These are phyloP conservation scores for Cactoblastis cactorum DNA, from an alignment of 2,888 invertebrate genomes.

Conservation along the genomic window DNA sequence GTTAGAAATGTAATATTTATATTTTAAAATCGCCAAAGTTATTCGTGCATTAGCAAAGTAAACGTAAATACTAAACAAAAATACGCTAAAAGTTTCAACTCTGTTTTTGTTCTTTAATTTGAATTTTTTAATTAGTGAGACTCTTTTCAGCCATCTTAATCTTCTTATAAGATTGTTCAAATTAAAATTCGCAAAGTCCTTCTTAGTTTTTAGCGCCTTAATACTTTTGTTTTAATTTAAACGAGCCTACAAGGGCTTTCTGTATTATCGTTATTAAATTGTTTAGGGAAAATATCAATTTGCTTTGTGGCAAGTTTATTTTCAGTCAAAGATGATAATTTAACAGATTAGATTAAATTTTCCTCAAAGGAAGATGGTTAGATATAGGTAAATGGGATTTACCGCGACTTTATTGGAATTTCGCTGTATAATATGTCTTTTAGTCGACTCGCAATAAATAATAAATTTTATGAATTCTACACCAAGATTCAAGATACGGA, in stretches of 20 bases:
- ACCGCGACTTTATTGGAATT: no score
- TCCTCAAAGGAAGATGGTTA: not conserved
- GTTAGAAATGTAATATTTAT: not conserved
- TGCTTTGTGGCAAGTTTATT: not conserved
- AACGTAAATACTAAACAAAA: conserved; percentile 16
- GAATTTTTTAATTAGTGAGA: conserved; percentile 67
- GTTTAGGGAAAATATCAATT: conserved; percentile 12
- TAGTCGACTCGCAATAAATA: no score
- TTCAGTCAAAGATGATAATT: conserved; percentile 1
- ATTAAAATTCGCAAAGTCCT: conserved; percentile 61
- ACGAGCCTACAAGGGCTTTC: conserved; percentile 9
- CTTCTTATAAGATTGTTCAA: conserved; percentile 65
- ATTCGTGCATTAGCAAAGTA: not conserved
- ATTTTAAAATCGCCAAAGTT: not conserved
- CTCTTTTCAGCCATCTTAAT: conserved; percentile 51
- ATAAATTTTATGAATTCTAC: no score
- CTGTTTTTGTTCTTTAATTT: conserved; percentile 54
- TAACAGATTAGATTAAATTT: not conserved
- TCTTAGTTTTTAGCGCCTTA: conserved; percentile 45
- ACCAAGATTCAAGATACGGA: no score
- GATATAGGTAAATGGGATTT: not conserved
- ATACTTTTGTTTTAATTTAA: conserved; percentile 41
- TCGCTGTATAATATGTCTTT: no score
- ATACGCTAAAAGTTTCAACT: conserved; percentile 22
- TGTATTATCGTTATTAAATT: conserved; percentile 14